Base-by-base conservation (phyloP, 2,888 invertebrate species). In the Molanna angustata region DNA sequence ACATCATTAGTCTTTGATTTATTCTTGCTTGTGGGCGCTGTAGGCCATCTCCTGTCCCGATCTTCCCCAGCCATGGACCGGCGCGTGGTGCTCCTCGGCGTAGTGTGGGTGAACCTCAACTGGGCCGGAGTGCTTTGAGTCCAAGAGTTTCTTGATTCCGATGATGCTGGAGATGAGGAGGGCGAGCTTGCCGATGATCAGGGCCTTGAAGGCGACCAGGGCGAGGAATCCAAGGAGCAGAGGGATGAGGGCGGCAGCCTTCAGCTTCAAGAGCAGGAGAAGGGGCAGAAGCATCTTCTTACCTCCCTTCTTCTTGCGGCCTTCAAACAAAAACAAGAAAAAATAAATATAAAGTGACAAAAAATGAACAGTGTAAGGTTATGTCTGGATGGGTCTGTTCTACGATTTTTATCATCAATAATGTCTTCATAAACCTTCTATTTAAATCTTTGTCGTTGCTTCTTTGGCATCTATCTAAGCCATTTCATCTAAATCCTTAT, bases 141-240 rank as follows among this genome's bases (percentile, higher is more conserved):
- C 84, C 41, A 90, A 71, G 3, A 91, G 76, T 66, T 91, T 91
- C 72, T 77, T 77, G 58, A 77, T 67, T 1, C 76, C 72, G 55
- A 91, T 82, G 56, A 90, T 79, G 54, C 82, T 83, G 46, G 89
- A 84, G 59, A 91, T 82, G 49, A 90, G 76, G 17, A 92, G 78
- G 2, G 91, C 90, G 57, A 91, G 83, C 78, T 92, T 92, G 63
- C 89, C 90, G 62, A 91, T 80, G 65, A 90, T 73, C 61, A 92
- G 78, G 57, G 91, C 91, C 79, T 92, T 91, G 79, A 91, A 82
- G 35, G 90, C 89, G 40, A 90, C 79, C 58, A 91, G 78, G 49
- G 89, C 90, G 64, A 91, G 82, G 62, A 77, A 80, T 61, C 86
- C 91, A 52, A 91, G 80, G 64, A 86, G 84, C 61, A 91, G 73